phyloP scores from a whole-genome alignment of 2,888 invertebrate species.

The Tenthredo mesomela region DNA sequence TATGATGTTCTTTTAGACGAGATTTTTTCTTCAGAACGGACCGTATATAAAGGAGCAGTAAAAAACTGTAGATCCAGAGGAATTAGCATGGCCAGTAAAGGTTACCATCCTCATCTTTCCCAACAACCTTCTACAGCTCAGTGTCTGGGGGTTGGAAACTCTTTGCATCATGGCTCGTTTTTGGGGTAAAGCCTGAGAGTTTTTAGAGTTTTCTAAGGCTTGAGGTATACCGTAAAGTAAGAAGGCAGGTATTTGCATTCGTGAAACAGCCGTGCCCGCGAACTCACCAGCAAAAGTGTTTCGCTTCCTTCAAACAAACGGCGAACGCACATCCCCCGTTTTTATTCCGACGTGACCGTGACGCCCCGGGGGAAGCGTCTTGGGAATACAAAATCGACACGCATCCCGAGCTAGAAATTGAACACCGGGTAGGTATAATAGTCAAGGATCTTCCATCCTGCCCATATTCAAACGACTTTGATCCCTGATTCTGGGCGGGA shows the following conservation, averaged over 20 bases:
- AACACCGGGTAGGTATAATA: background rate
- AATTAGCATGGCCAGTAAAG: background rate
- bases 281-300: constrained; percentile 45
- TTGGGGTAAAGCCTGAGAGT: background rate
- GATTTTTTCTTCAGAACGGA: background rate
- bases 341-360: constrained; percentile 8
- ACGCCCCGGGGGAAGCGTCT: background rate
- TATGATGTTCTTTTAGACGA: background rate
- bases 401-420: background rate
- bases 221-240: background rate
- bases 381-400: constrained; percentile 47
- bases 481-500: background rate
- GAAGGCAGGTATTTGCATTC: constrained; percentile 44
- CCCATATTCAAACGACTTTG: background rate
- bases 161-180: constrained; percentile 17
- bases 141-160: background rate
- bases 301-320: constrained; percentile 44
- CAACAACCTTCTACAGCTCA: background rate
- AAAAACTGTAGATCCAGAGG: background rate
- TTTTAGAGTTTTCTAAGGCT: constrained; percentile 11
- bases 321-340: constrained; percentile 21
- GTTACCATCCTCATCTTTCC: background rate
- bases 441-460: background rate
- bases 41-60: background rate
- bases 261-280: constrained; percentile 24